Percentiles rank a stretch among this genome's conserved stretches.
Evolutionary conservation across 2,113 vertebrate genomes (phyloP).

Genomic region (Ciconia boyciana): DNA sequence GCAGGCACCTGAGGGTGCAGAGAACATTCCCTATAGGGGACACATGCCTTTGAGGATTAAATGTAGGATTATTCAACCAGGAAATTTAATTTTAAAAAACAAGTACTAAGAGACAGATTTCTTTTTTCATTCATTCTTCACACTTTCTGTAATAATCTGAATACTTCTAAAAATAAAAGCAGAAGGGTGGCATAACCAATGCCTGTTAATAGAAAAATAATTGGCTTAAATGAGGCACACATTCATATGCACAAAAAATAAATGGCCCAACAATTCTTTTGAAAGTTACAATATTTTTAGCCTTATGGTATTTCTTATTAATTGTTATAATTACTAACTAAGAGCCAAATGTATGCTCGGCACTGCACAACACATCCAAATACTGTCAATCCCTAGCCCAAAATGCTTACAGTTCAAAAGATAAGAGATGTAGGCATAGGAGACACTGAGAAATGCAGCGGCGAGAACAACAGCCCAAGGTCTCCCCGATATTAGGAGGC

Average conservation of each 20-base stretch:
- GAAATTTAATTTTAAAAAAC: slow-evolving; percentile 55
- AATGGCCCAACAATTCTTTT: slow-evolving; percentile 41
- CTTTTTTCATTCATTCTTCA: slow-evolving; percentile 52
- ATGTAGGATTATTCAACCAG: slow-evolving; percentile 40
- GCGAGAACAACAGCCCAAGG: background rate
- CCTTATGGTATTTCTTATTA: slow-evolving; percentile 47
- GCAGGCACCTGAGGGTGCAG: background rate
- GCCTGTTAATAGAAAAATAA: slow-evolving; percentile 65
- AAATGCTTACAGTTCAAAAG: background rate
- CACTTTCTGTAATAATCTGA: slow-evolving; percentile 60
- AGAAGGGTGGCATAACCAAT: slow-evolving; percentile 57
- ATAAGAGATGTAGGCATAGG: background rate
- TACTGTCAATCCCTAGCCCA: background rate
- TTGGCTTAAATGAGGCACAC: slow-evolving; percentile 52
- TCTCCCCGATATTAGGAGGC: background rate
- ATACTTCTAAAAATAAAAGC: slow-evolving; percentile 68
- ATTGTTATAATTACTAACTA: slow-evolving; percentile 20
- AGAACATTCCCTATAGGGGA: background rate
- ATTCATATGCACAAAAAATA: slow-evolving; percentile 32
- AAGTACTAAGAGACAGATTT: slow-evolving; percentile 32
- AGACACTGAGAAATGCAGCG: background rate
- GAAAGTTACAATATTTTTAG: slow-evolving; percentile 46
- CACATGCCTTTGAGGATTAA: slow-evolving; percentile 17
- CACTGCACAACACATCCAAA: background rate
- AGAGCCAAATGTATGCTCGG: background rate